Base-by-base conservation (phyloP, 2,888 invertebrate genomes). In the Microdon myrmicae region DNA sequence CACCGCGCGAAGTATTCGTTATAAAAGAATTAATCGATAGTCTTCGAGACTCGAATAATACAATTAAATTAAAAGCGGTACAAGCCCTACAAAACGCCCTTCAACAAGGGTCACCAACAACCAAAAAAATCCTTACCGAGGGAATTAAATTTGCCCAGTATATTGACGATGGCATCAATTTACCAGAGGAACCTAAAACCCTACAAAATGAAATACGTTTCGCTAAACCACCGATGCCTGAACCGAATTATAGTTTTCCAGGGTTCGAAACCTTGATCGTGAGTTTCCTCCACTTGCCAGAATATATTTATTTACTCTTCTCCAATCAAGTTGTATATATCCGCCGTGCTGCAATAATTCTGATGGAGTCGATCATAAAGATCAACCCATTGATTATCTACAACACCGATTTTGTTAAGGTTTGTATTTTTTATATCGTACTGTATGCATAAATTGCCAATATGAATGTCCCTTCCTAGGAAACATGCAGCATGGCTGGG, bases 331-430 rank as follows among this genome's bases (percentile, higher is more conserved):
- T 74, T 23, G 74, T 75, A 0, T 67, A 73, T 20, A 71, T 79
- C 2, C 69, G 79, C 6, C 71, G 75, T 8, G 71, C 74, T 1
- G 78, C 79, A 2, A 67, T 79, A 8, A 69, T 74, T 29, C 49
- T 79, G 10, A 48, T 78, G 7, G 77, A 79, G 54, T 68, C 73
- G 5, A 54, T 78, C 12, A 71, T 73, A 1, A 69, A 73, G 3
- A 67, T 74, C 2, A 79, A 79, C 68, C 75, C 75, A 0, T 55
- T 75, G 9, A 72, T 77, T 3, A 74, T 79, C 10, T 79, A 76
- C 31, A 76, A 75, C 10, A 79, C 79, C 1, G 72, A 75, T 51
- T 79, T 77, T 58, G 77, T 78, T 2, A 44, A 69, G 61, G 73
- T 72, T 44, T 37, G 67, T 41, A 9, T 7, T n/a, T 23, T 23